Base-by-base conservation (phyloP, 2,113 vertebrate species). In the Pangasianodon hypophthalmus region DNA sequence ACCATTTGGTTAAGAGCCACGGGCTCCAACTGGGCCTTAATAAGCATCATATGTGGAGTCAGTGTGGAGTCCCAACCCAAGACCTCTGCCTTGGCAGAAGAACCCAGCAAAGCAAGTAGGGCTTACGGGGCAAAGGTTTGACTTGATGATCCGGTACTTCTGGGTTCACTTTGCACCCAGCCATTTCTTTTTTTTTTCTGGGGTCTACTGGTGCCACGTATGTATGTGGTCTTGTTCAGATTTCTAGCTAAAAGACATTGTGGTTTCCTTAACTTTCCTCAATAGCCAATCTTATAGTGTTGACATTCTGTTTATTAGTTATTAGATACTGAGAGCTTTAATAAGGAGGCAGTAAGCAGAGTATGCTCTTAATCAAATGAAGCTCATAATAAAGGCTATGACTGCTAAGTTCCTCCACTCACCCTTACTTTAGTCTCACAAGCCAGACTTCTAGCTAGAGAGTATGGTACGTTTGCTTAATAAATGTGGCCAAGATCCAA, bases 11-110 rank as follows among this genome's bases (percentile, higher is more conserved):
- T 87, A 89, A 90, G 90, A 93, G 93, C 92, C 90, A 91, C 92
- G 86, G 94, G 86, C 92, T 94, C 94, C 93, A 92, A 92, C 92
- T 93, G 94, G 95, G 92, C 93, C 93, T 92, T 96, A 96, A 96
- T 95, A 94, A 94, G 93, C 94, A 96, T 96, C 96, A 96, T 95
- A 94, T 96, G 95, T 96, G 95, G 94, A 95, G 94, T 95, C 95
- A 95, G 95, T 93, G 44, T 91, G 93, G 92, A 95, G 93, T 95
- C 94, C 94, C 94, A 93, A 93, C 94, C 94, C 93, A 94, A 95
- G 95, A 95, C 91, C 88, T 84, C 85, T 90, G 93, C 93, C 93
- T 93, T 92, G 91, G 91, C 93, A 88, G 88, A 69, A 41, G 88
- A 89, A 79, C 88, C 60, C 44, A 62, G 87, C 60, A 85, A 92